Evolutionary conservation across 2,113 vertebrate genomes (phyloP).

Genomic region (Pseudorectes ferrugineus): DNA sequence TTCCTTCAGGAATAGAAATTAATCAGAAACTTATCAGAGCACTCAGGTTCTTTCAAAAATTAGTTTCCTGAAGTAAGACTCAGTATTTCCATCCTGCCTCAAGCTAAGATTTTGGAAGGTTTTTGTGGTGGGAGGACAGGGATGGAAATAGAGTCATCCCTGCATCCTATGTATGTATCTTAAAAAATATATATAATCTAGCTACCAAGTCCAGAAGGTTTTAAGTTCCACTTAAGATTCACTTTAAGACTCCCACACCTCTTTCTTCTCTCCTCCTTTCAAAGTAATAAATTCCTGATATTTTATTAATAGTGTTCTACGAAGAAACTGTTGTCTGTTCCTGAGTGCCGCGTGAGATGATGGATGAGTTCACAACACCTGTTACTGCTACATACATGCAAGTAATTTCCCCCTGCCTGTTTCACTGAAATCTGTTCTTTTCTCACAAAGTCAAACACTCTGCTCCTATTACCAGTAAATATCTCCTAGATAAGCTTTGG

Average conservation of each 20-base stretch:
- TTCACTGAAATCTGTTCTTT: conserved; percentile 74
- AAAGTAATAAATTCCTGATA: background rate
- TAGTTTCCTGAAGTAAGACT: background rate
- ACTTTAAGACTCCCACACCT: background rate
- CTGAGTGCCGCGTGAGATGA: background rate
- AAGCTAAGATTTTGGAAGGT: background rate
- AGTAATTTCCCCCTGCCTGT: conserved; percentile 13
- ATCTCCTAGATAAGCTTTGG: conserved; percentile 70
- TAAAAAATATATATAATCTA: background rate
- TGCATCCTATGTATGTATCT: fast-evolving
- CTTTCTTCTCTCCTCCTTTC: background rate
- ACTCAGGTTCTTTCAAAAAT: background rate
- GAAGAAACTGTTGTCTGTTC: background rate
- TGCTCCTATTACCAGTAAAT: conserved; percentile 54
- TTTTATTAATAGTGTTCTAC: background rate
- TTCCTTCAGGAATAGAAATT: background rate
- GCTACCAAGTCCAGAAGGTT: background rate
- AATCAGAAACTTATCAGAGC: background rate
- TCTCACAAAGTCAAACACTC: conserved; percentile 70
- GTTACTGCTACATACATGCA: conserved; percentile 18
- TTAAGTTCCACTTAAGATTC: background rate
- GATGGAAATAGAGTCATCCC: background rate
- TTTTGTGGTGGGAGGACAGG: fast-evolving
- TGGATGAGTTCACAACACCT: conserved; percentile 64
- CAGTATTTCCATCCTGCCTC: background rate